These are phyloP conservation scores for Corythornis leucogaster DNA, from an alignment of 2,797 vertebrate genomes.

Conservation along the genomic window DNA sequence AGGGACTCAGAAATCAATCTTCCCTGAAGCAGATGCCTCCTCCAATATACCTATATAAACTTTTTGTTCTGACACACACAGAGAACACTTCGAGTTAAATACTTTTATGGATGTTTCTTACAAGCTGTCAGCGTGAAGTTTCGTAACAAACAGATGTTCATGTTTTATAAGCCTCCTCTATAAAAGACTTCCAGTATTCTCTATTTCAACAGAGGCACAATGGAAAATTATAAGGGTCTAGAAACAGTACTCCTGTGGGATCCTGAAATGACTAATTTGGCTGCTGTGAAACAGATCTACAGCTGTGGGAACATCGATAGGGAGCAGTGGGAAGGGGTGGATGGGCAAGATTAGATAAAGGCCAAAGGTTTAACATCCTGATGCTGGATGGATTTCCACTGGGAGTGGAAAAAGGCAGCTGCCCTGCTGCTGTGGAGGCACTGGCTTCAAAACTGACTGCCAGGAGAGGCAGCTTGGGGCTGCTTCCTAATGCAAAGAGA, in stretches of 20 bases:
- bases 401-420: not conserved
- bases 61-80: not conserved
- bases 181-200: constrained; percentile 50
- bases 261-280: not conserved
- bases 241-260: constrained; percentile 28
- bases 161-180: constrained; percentile 54
- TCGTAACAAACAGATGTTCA: constrained; percentile 66
- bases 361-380: not conserved
- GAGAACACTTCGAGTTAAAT: constrained; percentile 33
- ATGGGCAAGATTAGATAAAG: not conserved
- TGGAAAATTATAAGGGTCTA: constrained; percentile 41
- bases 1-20: constrained; percentile 3
- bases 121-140: constrained; percentile 50
- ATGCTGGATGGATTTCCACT: not conserved
- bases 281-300: not conserved
- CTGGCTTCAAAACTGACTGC: not conserved
- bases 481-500: not conserved
- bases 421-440: not conserved
- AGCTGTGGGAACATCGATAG: not conserved
- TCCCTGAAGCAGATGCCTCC: not conserved
- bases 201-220: constrained; percentile 41
- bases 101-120: constrained; percentile 37
- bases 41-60: not conserved
- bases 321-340: not conserved
- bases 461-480: not conserved